Evolutionary conservation across 2,113 vertebrate genomes (phyloP).

Genomic region (Xenus cinereus): DNA sequence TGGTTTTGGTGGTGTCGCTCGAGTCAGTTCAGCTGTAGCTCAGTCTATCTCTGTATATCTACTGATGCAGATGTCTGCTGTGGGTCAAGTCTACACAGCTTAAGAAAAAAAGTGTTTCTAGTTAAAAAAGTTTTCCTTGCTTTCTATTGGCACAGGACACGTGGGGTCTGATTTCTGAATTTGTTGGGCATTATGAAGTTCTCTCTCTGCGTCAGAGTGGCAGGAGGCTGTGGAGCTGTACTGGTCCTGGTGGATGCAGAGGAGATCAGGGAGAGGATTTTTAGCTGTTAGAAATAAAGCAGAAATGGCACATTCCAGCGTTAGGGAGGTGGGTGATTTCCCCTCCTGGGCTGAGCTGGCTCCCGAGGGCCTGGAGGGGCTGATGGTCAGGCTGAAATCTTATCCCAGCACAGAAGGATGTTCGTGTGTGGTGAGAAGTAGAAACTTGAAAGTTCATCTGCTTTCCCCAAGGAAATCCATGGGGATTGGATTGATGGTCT

Average conservation of each 20-base stretch:
- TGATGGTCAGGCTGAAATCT: not conserved
- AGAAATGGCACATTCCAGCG: fast-evolving
- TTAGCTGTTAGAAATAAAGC: not conserved
- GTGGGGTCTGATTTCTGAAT: not conserved
- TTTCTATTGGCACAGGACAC: not conserved
- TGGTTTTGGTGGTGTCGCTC: not conserved
- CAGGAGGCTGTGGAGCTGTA: not conserved
- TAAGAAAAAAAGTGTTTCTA: not conserved
- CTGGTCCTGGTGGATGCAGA: not conserved
- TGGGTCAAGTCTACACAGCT: not conserved
- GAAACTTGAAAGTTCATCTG: not conserved
- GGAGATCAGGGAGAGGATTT: not conserved
- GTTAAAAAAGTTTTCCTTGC: not conserved
- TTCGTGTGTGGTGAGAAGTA: not conserved
- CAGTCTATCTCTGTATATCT: not conserved
- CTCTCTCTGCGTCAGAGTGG: not conserved
- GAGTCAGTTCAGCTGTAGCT: not conserved
- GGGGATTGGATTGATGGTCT: not conserved
- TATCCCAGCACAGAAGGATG: not conserved
- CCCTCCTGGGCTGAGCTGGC: not conserved
- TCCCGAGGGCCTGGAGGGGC: fast-evolving
- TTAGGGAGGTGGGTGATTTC: not conserved
- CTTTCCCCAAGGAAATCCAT: not conserved
- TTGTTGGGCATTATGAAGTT: not conserved
- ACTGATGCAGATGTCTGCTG: not conserved